Evolutionary conservation across 2,113 vertebrate genomes (phyloP).

Genomic region (Pantherophis guttatus): DNA sequence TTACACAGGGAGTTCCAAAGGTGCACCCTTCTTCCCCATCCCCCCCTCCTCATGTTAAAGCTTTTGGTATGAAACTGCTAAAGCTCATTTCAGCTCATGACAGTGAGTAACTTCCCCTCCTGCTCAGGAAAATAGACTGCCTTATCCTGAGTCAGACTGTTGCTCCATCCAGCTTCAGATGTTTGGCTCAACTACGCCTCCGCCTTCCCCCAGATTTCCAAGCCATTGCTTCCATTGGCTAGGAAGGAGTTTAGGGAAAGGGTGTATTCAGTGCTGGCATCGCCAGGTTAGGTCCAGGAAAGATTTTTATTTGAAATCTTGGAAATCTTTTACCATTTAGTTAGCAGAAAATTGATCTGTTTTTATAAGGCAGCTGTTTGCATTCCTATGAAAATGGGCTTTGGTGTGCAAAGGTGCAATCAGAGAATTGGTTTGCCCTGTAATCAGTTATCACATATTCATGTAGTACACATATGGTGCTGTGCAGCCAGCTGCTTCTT

Average conservation of each 20-base stretch:
- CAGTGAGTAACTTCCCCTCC: slow-evolving; percentile 7
- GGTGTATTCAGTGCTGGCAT: background rate
- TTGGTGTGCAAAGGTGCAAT: background rate
- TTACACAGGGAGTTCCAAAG: background rate
- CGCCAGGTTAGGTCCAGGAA: background rate
- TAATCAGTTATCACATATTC: background rate
- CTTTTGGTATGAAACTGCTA: background rate
- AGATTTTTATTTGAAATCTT: background rate
- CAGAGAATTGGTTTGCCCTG: background rate
- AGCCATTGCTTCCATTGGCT: background rate
- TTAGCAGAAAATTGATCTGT: background rate
- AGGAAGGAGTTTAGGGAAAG: background rate
- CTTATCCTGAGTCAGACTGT: background rate
- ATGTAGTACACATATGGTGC: background rate
- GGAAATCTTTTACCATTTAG: background rate
- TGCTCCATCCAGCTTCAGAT: background rate
- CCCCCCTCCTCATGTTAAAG: background rate
- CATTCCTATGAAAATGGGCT: background rate
- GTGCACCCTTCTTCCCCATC: background rate
- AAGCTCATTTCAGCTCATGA: background rate
- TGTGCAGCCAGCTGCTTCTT: background rate
- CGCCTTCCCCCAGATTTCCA: background rate
- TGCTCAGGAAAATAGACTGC: background rate
- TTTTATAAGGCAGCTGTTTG: background rate
- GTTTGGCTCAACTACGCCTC: background rate